These are phyloP conservation scores for Margarornis squamiger DNA, from an alignment of 2,797 vertebrate species.

Conservation along the genomic window DNA sequence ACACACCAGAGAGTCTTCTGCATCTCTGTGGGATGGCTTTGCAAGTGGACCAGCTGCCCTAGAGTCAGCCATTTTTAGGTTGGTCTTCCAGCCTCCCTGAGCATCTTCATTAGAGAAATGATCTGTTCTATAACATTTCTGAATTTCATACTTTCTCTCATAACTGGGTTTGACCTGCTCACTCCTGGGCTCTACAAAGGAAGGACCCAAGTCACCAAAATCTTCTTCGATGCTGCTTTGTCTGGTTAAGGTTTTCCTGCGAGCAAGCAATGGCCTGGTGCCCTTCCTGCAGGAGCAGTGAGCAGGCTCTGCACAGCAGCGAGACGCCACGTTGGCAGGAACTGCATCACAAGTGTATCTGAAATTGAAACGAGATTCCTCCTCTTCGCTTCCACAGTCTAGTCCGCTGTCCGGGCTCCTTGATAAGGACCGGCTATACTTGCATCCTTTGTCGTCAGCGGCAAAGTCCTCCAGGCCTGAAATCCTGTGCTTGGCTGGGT, in stretches of 20 bases:
- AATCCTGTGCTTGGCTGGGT: constrained; percentile 74
- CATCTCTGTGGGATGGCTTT: constrained; percentile 80
- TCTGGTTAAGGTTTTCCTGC: constrained; percentile 88
- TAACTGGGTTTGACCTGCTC: constrained; percentile 70
- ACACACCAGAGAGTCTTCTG: constrained; percentile 91
- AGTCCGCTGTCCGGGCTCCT: constrained; percentile 94
- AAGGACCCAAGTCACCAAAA: constrained; percentile 76
- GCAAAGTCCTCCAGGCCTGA: constrained; percentile 75
- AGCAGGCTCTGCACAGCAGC: constrained; percentile 60
- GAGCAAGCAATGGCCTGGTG: constrained; percentile 79
- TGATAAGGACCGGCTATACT: constrained; percentile 78
- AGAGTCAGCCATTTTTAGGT: constrained; percentile 75
- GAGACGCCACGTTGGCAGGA: constrained; percentile 50
- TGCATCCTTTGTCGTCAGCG: constrained; percentile 76
- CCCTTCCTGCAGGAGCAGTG: constrained; percentile 79
- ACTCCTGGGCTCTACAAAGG: constrained; percentile 75
- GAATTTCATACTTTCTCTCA: constrained; percentile 66
- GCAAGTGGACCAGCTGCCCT: constrained; percentile 81
- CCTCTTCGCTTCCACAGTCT: constrained; percentile 95
- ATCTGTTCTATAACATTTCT: constrained; percentile 75
- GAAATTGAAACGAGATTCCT: constrained; percentile 78
- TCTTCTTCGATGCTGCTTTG: constrained; percentile 94
- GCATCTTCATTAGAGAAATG: constrained; percentile 76
- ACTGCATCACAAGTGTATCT: constrained; percentile 72
- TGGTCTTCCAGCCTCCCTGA: constrained; percentile 84